Percentiles rank a stretch among this genome's conserved stretches.
These are phyloP conservation scores for Buteo buteo DNA, from an alignment of 2,113 vertebrate genomes.

Conservation along the genomic window DNA sequence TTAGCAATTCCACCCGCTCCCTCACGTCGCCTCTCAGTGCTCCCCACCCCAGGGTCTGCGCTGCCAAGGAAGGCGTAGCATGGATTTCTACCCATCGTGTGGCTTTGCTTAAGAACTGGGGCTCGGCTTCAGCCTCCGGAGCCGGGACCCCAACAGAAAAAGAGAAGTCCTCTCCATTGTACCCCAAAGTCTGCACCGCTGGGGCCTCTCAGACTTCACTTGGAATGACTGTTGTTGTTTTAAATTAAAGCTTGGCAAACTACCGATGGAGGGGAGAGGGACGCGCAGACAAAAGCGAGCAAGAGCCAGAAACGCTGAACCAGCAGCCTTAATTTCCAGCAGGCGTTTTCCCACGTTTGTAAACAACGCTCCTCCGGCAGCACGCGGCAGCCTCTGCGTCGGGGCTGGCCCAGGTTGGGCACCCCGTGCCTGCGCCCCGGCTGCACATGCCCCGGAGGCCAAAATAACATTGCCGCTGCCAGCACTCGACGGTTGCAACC, in stretches of 20 bases:
- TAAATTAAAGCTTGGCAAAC: not conserved
- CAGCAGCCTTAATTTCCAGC: not conserved
- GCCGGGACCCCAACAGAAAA: not conserved
- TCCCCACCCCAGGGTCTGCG: not conserved
- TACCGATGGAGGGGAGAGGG: not conserved
- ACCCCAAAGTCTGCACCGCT: not conserved
- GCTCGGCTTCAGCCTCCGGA: not conserved
- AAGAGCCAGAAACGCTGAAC: not conserved
- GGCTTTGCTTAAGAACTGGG: not conserved
- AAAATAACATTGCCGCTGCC: not conserved
- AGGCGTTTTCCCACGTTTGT: not conserved
- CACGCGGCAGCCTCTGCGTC: fast-evolving
- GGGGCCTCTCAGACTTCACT: not conserved
- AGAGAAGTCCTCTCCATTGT: not conserved
- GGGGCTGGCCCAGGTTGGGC: not conserved
- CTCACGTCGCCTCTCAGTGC: not conserved
- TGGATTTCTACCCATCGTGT: not conserved
- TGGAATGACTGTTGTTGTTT: not conserved
- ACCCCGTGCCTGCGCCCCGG: not conserved
- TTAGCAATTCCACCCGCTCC: not conserved
- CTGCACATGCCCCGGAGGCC: not conserved
- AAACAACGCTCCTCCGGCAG: not conserved
- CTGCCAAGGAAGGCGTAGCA: not conserved
- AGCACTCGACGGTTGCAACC: not conserved
- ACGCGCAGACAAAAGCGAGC: not conserved